Evolutionary conservation across 2,888 invertebrate species (phyloP).

Genomic region (Spodoptera exigua): DNA sequence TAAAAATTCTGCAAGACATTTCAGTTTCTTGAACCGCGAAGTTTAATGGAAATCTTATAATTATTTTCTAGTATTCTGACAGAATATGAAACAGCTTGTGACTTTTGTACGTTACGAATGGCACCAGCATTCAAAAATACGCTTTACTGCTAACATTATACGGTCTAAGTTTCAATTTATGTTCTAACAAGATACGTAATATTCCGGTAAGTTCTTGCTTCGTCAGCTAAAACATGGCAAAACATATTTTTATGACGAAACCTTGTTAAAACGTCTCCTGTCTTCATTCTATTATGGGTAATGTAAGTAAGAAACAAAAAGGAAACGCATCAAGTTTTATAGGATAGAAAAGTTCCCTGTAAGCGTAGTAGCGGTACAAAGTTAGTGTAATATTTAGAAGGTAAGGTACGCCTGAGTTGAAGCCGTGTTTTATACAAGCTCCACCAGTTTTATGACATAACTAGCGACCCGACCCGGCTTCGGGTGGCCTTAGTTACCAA

Average conservation of each 20-base stretch:
- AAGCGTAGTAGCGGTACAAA: conserved; percentile 29
- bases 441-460: conserved; percentile 28
- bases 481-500: background rate
- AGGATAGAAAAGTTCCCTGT: conserved; percentile 43
- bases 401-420: conserved; percentile 39
- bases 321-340: conserved; percentile 49
- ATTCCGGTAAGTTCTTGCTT: no score
- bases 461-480: conserved; percentile 7
- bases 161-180: no score
- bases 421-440: conserved; percentile 33
- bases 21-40: conserved; percentile 44
- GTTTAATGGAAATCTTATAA: conserved; percentile 32
- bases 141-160: conserved; percentile 11
- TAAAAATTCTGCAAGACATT: conserved; percentile 47
- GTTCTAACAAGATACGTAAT: no score
- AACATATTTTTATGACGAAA: conserved; percentile 31
- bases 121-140: background rate
- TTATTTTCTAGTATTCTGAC: conserved; percentile 17
- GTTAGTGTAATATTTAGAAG: conserved; percentile 38
- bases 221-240: conserved; percentile 7
- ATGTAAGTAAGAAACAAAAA: conserved; percentile 49
- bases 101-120: conserved; percentile 1
- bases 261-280: conserved; percentile 37
- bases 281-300: conserved; percentile 48
- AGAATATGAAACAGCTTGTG: conserved; percentile 12